phyloP scores from a whole-genome alignment of 2,797 vertebrate genomes.

The Neopelma chrysocephalum region DNA sequence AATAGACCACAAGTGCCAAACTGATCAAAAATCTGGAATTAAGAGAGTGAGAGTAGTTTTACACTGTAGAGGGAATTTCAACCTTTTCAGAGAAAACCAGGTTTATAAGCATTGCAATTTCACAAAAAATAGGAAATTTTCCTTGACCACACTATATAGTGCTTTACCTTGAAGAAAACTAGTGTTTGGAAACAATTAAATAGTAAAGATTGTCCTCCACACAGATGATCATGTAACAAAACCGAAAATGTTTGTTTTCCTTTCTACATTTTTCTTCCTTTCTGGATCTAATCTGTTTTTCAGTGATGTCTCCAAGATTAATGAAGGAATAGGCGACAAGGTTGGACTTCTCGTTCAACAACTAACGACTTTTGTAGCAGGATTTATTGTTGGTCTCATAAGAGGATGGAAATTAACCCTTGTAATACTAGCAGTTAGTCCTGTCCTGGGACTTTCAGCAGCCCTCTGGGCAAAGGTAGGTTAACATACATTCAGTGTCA shows the following conservation, averaged over 20 bases:
- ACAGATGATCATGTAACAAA: not conserved
- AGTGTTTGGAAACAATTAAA: not conserved
- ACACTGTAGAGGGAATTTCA: not conserved
- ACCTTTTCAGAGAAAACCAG: not conserved
- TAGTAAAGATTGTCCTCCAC: not conserved
- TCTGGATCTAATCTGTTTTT: constrained; percentile 38
- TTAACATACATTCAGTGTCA: not conserved
- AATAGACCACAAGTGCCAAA: not conserved
- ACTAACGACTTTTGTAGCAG: constrained; percentile 79
- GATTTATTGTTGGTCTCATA: constrained; percentile 87
- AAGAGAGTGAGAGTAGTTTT: not conserved
- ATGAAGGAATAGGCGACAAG: constrained; percentile 95
- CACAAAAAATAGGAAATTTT: not conserved
- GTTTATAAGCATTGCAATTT: not conserved
- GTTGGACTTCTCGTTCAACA: constrained; percentile 84
- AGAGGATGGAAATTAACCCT: constrained; percentile 96
- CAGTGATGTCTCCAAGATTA: constrained; percentile 95
- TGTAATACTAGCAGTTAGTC: constrained; percentile 92
- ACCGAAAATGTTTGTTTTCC: not conserved
- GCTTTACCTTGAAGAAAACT: not conserved
- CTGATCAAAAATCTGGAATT: not conserved
- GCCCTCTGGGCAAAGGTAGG: constrained; percentile 88
- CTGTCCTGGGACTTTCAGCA: constrained; percentile 85
- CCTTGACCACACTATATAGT: not conserved
- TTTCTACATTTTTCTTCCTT: not conserved